Conservation (phyloP, 2,888 invertebrate genomes). For the Trissolcus japonicus region DNA sequence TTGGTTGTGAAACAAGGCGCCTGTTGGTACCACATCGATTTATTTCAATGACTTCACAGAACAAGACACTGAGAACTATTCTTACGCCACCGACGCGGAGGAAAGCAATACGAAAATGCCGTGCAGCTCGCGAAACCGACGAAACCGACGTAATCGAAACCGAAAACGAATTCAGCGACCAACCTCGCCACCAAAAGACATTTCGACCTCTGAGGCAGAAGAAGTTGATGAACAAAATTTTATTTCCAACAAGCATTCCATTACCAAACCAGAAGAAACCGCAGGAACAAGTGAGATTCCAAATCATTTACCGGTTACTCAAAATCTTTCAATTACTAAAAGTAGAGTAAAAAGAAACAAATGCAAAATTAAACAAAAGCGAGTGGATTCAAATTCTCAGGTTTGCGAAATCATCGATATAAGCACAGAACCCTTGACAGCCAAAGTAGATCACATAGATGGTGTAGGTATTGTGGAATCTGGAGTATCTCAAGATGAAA, state of each 20-base stretch:
- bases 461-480: constrained; percentile 71
- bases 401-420: constrained; percentile 69
- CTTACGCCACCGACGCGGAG: constrained; percentile 39
- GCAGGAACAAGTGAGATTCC: constrained; percentile 14
- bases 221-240: constrained; percentile 37
- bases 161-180: constrained; percentile 58
- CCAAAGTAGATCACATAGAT: constrained; percentile 67
- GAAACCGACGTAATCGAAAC: constrained; percentile 57
- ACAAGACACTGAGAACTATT: constrained; percentile 15
- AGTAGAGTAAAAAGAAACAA: constrained; percentile 56
- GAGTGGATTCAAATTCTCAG: constrained; percentile 58
- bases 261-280: background rate
- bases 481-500: constrained; percentile 25
- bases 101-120: constrained; percentile 38
- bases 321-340: constrained; percentile 56
- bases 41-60: constrained; percentile 36
- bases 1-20: background rate
- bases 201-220: constrained; percentile 26
- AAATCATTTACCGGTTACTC: constrained; percentile 46
- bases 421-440: constrained; percentile 65
- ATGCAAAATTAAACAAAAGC: constrained; percentile 64
- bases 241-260: constrained; percentile 17
- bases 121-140: constrained; percentile 63
- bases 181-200: constrained; percentile 36
- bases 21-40: constrained; percentile 7